Evolutionary conservation across 1,140 invertebrate species (phyloP).

Genomic region (Philotrypesis tridentata): DNA sequence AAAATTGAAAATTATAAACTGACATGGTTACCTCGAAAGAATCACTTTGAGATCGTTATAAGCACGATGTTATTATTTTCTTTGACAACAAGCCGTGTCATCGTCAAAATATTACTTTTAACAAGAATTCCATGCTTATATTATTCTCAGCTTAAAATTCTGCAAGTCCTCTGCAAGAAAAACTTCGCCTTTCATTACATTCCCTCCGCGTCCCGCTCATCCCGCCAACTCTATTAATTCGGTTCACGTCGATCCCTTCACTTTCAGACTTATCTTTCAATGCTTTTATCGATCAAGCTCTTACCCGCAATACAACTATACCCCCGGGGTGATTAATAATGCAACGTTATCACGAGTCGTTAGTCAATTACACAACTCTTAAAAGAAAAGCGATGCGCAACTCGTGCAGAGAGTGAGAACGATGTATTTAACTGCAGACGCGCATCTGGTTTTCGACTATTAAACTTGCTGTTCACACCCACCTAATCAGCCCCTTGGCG

Average conservation of each 20-base stretch:
- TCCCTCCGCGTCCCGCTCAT: background rate
- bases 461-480: background rate
- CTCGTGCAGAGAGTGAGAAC: background rate
- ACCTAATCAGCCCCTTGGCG: background rate
- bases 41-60: too few relatives aligned
- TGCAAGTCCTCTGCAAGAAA: background rate
- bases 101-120: too few relatives aligned
- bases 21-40: too few relatives aligned
- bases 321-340: constrained; percentile 33
- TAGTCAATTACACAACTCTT: background rate
- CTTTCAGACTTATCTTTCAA: background rate
- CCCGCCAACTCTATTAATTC: background rate
- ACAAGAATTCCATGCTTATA: too few relatives aligned
- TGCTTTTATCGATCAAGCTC: background rate
- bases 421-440: background rate
- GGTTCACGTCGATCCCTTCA: constrained; percentile 20
- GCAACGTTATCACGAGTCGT: constrained; percentile 21
- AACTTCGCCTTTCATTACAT: background rate
- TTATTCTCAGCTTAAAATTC: too few relatives aligned
- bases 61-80: too few relatives aligned
- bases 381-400: constrained; percentile 1
- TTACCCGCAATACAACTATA: background rate
- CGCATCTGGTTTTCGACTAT: constrained; percentile 11
- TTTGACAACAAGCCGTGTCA: too few relatives aligned
- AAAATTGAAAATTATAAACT: too few relatives aligned